Conservation (phyloP, 1,140 invertebrate species). For the Drosophila simulans region DNA sequence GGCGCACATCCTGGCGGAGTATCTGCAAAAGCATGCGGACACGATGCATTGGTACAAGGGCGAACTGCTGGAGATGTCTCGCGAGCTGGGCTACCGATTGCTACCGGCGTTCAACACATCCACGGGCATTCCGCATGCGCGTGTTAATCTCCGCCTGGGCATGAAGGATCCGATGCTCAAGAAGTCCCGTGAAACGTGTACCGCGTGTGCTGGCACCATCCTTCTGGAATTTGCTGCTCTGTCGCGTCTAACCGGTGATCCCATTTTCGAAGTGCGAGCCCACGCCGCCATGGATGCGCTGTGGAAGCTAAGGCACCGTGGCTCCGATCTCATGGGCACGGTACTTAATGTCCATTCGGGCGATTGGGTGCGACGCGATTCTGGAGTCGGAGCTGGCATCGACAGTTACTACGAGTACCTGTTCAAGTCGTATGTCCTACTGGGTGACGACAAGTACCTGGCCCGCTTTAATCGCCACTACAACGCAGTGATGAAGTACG, state of each 20-base stretch:
- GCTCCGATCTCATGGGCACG: conserved; percentile 96
- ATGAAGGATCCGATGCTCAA: conserved; percentile 91
- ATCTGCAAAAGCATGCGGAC: conserved; percentile 90
- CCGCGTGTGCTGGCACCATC: conserved; percentile 99
- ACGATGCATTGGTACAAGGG: conserved; percentile 96
- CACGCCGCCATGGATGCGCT: conserved; percentile 98
- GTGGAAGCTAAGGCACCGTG: conserved; percentile 96
- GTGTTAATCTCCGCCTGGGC: conserved; percentile 96
- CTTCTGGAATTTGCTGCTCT: conserved; percentile 98
- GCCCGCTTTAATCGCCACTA: conserved; percentile 98
- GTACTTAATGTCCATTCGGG: conserved; percentile 98
- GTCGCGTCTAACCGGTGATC: conserved; percentile 94
- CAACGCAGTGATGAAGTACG: conserved; percentile 99
- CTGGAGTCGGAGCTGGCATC: conserved; percentile 99
- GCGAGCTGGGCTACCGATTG: conserved; percentile 95
- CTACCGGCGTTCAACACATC: conserved; percentile 98
- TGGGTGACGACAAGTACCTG: conserved; percentile 95
- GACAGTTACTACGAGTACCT: conserved; percentile 99
- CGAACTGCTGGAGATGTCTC: conserved; percentile 95
- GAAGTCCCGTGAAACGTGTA: conserved; percentile 95
- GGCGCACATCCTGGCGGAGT: conserved; percentile 95
- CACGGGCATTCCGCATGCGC: conserved; percentile 98
- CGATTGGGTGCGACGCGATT: conserved; percentile 98
- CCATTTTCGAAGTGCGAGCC: conserved; percentile 97
- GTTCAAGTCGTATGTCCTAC: conserved; percentile 94